Evolutionary conservation across 2,113 vertebrate genomes (phyloP).

Genomic region (Acanthochromis polyacanthus): DNA sequence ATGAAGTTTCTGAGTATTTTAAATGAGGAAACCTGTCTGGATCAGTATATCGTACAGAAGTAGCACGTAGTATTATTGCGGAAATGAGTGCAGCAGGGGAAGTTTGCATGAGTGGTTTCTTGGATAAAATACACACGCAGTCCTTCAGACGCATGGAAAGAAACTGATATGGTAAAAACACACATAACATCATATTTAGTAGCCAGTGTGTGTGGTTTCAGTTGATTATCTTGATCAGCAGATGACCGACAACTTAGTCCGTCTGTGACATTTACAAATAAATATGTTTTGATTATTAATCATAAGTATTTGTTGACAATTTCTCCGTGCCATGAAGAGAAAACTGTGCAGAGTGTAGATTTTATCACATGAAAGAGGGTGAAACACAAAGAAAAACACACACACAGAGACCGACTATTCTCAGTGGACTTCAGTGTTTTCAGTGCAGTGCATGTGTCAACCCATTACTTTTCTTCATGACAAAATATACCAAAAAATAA

Average conservation of each 20-base stretch:
- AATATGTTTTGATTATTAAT: neutral
- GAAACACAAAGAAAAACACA: too few relatives aligned
- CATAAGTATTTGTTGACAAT: neutral
- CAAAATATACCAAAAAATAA: too few relatives aligned
- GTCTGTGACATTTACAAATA: neutral
- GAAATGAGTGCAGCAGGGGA: neutral
- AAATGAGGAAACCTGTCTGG: neutral
- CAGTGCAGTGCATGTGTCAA: too few relatives aligned
- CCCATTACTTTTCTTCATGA: too few relatives aligned
- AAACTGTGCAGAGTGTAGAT: neutral
- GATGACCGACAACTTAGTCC: neutral
- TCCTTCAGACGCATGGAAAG: neutral
- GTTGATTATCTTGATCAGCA: neutral
- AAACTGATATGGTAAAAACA: neutral
- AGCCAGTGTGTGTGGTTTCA: neutral
- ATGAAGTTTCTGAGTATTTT: neutral
- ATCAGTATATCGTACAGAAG: neutral
- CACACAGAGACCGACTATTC: too few relatives aligned
- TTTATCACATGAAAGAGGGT: neutral
- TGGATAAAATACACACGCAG: neutral
- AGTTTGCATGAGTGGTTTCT: neutral
- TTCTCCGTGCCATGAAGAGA: neutral
- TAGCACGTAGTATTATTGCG: neutral
- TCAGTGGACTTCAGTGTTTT: too few relatives aligned
- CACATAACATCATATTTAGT: neutral